Conservation (phyloP, 1,140 invertebrate species). For the Tetranychus cinnabarinus region DNA sequence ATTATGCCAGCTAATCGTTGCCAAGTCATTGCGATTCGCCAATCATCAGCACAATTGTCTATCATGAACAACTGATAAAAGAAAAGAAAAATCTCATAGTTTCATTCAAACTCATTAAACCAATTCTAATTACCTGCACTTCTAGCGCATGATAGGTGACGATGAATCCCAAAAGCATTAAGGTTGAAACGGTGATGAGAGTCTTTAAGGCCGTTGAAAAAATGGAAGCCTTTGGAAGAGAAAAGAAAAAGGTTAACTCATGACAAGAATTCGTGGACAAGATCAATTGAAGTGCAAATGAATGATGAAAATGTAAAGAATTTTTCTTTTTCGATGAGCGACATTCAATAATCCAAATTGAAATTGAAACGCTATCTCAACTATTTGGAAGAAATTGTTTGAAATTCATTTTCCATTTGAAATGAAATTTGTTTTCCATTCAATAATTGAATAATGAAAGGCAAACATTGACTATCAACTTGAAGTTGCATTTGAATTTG, state of each 20-base stretch:
- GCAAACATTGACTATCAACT: no score
- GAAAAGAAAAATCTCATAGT: background rate
- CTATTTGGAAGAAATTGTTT: no score
- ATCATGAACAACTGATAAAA: conserved; percentile 83
- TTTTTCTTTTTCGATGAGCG: no score
- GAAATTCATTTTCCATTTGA: no score
- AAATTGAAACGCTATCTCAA: no score
- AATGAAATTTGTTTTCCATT: no score
- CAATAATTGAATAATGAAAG: no score
- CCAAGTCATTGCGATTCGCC: conserved; percentile 98
- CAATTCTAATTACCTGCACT: conserved; percentile 47
- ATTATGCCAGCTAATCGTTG: conserved; percentile 75
- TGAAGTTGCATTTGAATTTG: no score
- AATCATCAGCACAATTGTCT: conserved; percentile 99
- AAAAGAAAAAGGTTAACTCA: background rate
- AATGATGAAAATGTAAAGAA: no score
- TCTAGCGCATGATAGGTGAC: conserved; percentile 98
- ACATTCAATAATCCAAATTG: no score
- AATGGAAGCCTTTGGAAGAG: conserved; percentile 46
- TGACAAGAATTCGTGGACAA: background rate
- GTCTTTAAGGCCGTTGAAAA: conserved; percentile 91
- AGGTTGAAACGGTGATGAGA: conserved; percentile 91
- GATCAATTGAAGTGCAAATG: background rate
- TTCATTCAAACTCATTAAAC: background rate
- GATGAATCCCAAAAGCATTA: conserved; percentile 93